A percentile compares a stretch with the other conserved stretches of the same genome.
Evolutionary conservation across 2,113 vertebrate genomes (phyloP).

Genomic region (Baryphthengus martii): DNA sequence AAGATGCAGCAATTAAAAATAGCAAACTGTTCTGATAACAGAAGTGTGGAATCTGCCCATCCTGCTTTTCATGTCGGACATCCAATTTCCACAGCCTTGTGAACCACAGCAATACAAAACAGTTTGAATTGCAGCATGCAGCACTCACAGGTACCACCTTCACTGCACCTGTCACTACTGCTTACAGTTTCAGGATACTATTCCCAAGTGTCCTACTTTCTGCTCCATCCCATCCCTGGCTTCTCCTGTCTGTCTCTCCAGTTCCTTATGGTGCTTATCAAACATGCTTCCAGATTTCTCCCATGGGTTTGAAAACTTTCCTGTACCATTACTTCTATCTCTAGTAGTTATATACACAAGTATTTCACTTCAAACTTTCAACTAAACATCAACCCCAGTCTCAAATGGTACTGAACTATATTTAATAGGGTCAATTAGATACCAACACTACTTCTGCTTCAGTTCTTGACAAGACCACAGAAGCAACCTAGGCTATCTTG

Average conservation of each 20-base stretch:
- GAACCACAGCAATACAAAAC: background rate
- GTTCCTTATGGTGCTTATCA: background rate
- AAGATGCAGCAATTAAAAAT: background rate
- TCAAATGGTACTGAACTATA: background rate
- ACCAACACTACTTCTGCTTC: background rate
- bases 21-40: background rate
- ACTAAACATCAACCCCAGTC: background rate
- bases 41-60: background rate
- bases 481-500: background rate
- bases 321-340: background rate
- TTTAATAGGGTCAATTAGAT: background rate
- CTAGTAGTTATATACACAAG: background rate
- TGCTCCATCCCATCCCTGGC: background rate
- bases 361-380: background rate
- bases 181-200: background rate
- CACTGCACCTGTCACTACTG: too few species aligned
- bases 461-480: background rate
- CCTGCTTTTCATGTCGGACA: background rate
- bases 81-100: background rate
- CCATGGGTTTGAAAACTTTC: background rate
- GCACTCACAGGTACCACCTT: background rate
- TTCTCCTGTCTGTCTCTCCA: background rate
- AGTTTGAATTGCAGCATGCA: background rate
- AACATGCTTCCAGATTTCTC: accelerated
- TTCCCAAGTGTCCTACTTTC: background rate